These are phyloP conservation scores for Tetragonula carbonaria DNA, from an alignment of 2,888 invertebrate genomes.

Conservation along the genomic window DNA sequence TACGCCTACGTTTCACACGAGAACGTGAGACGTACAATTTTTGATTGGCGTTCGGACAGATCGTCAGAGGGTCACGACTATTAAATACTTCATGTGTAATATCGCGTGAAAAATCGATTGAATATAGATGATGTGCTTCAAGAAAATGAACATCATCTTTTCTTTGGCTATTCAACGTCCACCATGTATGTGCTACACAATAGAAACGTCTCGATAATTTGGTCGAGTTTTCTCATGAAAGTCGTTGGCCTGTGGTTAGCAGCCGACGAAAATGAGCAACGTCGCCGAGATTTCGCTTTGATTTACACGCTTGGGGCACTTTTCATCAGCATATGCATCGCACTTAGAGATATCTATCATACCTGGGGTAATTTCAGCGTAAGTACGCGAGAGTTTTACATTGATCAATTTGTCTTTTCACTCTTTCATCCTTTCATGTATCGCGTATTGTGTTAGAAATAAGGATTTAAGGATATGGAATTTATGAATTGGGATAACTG, in stretches of 20 bases:
- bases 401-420: not conserved
- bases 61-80: not conserved
- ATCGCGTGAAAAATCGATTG: not conserved
- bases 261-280: slow-evolving; percentile 1
- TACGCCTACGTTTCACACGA: not conserved
- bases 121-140: no score
- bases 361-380: slow-evolving; percentile 44
- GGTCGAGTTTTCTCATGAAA: slow-evolving; percentile 42
- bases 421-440: no score
- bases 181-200: slow-evolving; percentile 3
- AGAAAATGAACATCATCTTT: no score
- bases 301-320: slow-evolving; percentile 25
- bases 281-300: slow-evolving; percentile 21
- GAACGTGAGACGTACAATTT: no score
- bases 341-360: slow-evolving; percentile 34
- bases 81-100: not conserved
- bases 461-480: no score
- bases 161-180: not conserved
- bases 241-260: slow-evolving; percentile 39
- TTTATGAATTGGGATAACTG: no score
- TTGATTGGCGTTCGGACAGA: not conserved
- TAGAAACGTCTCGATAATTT: slow-evolving; percentile 35
- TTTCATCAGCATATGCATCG: slow-evolving; percentile 23
- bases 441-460: not conserved
- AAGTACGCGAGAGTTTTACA: slow-evolving; percentile 1